These are phyloP conservation scores for Bombus waltoni DNA, from an alignment of 1,140 invertebrate species.

Conservation along the genomic window DNA sequence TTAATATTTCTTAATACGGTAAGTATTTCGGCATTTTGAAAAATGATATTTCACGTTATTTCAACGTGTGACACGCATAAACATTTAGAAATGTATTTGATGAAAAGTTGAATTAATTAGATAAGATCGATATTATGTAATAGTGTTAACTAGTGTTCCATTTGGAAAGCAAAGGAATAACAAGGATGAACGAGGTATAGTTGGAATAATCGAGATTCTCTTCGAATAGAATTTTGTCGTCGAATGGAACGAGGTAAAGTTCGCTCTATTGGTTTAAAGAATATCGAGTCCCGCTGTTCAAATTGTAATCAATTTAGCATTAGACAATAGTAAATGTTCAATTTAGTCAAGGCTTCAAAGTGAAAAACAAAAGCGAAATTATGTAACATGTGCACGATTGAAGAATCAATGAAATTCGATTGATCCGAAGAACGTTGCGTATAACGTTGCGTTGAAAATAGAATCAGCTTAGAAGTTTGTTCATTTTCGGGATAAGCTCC, in stretches of 20 bases:
- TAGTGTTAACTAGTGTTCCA: too few relatives aligned
- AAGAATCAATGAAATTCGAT: not conserved
- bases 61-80: not conserved
- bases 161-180: not conserved
- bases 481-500: not conserved
- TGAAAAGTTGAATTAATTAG: too few relatives aligned
- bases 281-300: slow-evolving; percentile 29
- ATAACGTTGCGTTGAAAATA: not conserved
- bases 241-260: slow-evolving; percentile 17
- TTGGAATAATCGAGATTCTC: slow-evolving; percentile 29
- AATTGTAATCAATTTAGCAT: slow-evolving; percentile 21
- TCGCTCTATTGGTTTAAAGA: slow-evolving; percentile 22
- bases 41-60: not conserved
- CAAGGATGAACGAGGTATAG: not conserved
- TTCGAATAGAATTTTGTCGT: slow-evolving; percentile 24
- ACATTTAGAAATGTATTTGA: too few relatives aligned
- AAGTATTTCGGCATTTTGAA: not conserved
- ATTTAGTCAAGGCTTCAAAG: not conserved
- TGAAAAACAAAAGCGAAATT: not conserved
- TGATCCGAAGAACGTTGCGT: not conserved
- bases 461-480: not conserved
- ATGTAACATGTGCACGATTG: not conserved
- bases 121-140: too few relatives aligned
- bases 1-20: too few relatives aligned
- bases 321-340: slow-evolving; percentile 18